Evolutionary conservation across 2,888 invertebrate genomes (phyloP).

Genomic region (Resseliella maxima): DNA sequence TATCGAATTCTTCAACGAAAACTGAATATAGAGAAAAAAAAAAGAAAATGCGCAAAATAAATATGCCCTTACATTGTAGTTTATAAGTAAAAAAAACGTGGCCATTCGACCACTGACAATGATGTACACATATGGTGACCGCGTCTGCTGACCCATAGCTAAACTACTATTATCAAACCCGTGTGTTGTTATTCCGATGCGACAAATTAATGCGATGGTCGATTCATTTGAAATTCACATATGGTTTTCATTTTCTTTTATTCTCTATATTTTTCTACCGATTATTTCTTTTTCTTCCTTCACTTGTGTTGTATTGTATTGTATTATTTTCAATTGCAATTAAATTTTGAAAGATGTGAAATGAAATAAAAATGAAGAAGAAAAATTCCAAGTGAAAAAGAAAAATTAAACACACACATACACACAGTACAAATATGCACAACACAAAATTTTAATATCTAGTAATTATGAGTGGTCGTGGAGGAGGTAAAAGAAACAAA

Average conservation of each 20-base stretch:
- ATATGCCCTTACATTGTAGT: not conserved
- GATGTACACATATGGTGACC: conserved; percentile 40
- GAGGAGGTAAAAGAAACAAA: conserved; percentile 1
- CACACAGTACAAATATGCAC: not conserved
- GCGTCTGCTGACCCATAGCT: conserved; percentile 45
- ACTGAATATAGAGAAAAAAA: not conserved
- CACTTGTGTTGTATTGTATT: not conserved
- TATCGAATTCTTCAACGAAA: not conserved
- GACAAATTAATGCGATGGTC: not conserved
- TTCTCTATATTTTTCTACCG: not conserved
- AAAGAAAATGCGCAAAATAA: no score
- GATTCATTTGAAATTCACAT: conserved; percentile 15
- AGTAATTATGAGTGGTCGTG: conserved; percentile 16
- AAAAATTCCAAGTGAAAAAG: not conserved
- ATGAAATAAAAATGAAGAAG: not conserved
- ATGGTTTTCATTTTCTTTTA: not conserved
- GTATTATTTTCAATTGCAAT: conserved; percentile 14
- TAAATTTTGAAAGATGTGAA: conserved; percentile 16
- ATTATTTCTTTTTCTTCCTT: not conserved
- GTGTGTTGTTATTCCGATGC: conserved; percentile 23
- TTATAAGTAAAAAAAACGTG: not conserved
- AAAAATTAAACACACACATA: not conserved
- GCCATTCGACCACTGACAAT: not conserved
- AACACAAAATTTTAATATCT: conserved; percentile 16
- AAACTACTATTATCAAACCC: conserved; percentile 2